Conservation (phyloP, 2,888 invertebrate species). For the Siphlonurus alternatus region DNA sequence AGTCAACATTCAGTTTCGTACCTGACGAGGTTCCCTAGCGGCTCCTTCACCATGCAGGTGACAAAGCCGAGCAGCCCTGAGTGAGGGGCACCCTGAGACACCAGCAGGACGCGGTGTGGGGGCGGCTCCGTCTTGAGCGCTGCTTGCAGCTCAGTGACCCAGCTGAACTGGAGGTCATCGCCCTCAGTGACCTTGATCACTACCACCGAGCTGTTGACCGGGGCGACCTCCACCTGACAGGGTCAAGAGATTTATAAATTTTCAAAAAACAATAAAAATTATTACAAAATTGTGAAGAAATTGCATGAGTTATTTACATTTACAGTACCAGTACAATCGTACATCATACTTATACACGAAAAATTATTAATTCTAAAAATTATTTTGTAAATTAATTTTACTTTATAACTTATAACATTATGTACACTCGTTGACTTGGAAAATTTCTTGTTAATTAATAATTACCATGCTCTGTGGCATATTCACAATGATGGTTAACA, state of each 20-base stretch:
- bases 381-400: background rate
- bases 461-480: background rate
- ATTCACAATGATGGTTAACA: too few relatives aligned
- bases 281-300: too few relatives aligned
- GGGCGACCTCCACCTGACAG: background rate
- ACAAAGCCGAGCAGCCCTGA: conserved; percentile 78
- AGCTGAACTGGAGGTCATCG: conserved; percentile 27
- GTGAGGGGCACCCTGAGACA: conserved; percentile 44
- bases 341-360: too few relatives aligned
- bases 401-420: background rate
- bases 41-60: conserved; percentile 70
- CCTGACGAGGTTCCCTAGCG: conserved; percentile 42
- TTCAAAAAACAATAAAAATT: too few relatives aligned
- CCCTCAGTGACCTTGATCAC: conserved; percentile 30
- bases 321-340: too few relatives aligned
- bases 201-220: conserved; percentile 12
- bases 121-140: conserved; percentile 24
- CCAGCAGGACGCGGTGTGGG: conserved; percentile 39
- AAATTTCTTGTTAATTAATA: background rate
- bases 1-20: conserved; percentile 13
- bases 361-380: background rate
- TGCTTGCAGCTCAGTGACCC: conserved; percentile 33
- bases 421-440: background rate
- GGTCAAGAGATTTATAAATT: too few relatives aligned
- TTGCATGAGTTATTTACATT: too few relatives aligned